These are phyloP conservation scores for Lysandra bellargus DNA, from an alignment of 2,888 invertebrate genomes.

Conservation along the genomic window DNA sequence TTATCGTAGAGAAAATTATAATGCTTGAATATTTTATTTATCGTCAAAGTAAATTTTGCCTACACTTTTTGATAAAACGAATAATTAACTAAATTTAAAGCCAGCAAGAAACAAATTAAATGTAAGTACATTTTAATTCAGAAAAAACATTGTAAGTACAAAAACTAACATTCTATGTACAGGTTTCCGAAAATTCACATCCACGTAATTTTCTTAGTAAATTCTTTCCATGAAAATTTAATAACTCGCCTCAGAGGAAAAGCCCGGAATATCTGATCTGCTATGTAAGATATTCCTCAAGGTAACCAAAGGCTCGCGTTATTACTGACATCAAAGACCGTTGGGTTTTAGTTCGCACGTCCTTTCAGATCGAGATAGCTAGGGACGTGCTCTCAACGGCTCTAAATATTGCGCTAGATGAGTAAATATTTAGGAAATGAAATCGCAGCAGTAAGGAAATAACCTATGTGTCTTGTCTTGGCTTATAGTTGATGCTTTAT, in stretches of 20 bases:
- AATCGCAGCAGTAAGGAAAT: conserved; percentile 13
- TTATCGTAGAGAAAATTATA: too few relatives aligned
- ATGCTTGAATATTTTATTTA: too few relatives aligned
- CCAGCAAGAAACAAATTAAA: too few relatives aligned
- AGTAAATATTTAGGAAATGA: conserved; percentile 28
- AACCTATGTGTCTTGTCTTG: conserved; percentile 7
- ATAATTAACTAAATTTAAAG: too few relatives aligned
- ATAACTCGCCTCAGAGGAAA: not conserved
- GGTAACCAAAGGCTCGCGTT: conserved; percentile 31
- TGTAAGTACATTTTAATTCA: too few relatives aligned
- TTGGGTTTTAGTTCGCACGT: conserved; percentile 29
- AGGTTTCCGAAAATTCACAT: not conserved
- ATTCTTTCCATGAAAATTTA: conserved; percentile 16
- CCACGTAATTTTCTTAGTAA: conserved; percentile 1
- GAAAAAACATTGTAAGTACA: too few relatives aligned
- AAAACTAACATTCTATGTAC: not conserved
- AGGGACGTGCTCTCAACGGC: conserved; percentile 32
- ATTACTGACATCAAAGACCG: conserved; percentile 32
- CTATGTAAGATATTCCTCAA: conserved; percentile 28
- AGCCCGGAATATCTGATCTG: conserved; percentile 16
- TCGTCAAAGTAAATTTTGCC: too few relatives aligned
- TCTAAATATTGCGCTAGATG: conserved; percentile 21
- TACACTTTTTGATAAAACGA: too few relatives aligned
- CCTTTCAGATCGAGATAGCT: conserved; percentile 34
- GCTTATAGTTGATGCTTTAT: not conserved